Conservation (phyloP, 2,113 vertebrate genomes). For the Myiozetetes cayanensis region DNA sequence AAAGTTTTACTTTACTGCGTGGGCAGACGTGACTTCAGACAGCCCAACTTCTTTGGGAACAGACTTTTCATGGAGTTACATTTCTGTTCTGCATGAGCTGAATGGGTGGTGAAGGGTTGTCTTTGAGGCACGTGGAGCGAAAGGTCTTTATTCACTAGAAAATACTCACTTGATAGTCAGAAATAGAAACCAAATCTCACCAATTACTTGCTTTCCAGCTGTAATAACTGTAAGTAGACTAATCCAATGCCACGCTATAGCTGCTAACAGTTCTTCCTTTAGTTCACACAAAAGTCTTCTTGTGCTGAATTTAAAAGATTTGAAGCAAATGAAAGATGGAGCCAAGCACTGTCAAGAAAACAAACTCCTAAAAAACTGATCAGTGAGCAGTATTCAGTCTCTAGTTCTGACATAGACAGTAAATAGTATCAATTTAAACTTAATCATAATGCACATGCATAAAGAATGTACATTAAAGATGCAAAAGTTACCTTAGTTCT, state of each 20-base stretch:
- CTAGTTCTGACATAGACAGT: neutral
- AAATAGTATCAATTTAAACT: neutral
- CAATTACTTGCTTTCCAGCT: conserved; percentile 17
- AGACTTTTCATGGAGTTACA: neutral
- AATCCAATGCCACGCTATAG: neutral
- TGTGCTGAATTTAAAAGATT: neutral
- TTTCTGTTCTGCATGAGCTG: neutral
- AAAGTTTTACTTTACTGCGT: neutral
- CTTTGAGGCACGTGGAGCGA: neutral
- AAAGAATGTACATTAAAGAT: neutral
- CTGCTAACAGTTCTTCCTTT: conserved; percentile 7
- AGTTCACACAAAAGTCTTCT: neutral
- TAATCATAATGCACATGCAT: neutral
- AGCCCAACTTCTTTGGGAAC: neutral
- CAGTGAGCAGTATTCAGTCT: neutral
- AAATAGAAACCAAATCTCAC: conserved; percentile 9
- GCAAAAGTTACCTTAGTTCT: neutral
- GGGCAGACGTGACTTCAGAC: neutral
- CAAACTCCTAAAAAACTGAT: neutral
- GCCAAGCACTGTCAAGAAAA: neutral
- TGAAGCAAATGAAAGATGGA: conserved; percentile 7
- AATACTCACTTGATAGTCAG: neutral
- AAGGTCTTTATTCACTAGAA: conserved; percentile 4
- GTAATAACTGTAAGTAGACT: neutral
- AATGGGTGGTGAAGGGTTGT: neutral